Percentiles rank a stretch among this genome's conserved stretches.
Evolutionary conservation across 1,140 invertebrate species (phyloP).

Genomic region (Anoplophora glabripennis): DNA sequence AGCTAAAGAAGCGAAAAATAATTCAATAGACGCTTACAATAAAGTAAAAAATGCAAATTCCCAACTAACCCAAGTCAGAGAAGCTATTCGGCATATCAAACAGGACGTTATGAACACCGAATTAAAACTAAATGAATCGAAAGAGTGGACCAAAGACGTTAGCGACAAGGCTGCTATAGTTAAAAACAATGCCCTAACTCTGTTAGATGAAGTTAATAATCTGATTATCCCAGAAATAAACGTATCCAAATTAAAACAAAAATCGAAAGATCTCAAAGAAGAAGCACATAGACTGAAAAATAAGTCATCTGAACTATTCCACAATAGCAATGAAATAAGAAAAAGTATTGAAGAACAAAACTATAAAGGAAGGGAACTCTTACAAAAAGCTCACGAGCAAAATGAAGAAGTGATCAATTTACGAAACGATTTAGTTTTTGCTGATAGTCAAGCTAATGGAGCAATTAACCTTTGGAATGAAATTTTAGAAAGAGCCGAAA

Average conservation of each 20-base stretch:
- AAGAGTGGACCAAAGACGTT: constrained; percentile 68
- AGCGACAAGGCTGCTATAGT: constrained; percentile 68
- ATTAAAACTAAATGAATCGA: constrained; percentile 65
- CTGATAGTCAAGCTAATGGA: constrained; percentile 71
- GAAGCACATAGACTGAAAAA: constrained; percentile 48
- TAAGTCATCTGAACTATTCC: constrained; percentile 48
- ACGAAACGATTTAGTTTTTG: constrained; percentile 66
- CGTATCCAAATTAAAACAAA: constrained; percentile 62
- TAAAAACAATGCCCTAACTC: constrained; percentile 74
- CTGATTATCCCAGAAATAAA: constrained; percentile 74
- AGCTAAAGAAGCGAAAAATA: constrained; percentile 78
- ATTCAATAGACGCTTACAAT: constrained; percentile 75
- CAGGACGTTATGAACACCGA: constrained; percentile 59
- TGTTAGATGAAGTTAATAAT: constrained; percentile 73
- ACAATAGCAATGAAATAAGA: constrained; percentile 53
- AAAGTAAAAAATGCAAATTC: constrained; percentile 69
- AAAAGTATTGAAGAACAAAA: constrained; percentile 62
- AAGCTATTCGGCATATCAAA: constrained; percentile 48
- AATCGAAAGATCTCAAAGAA: constrained; percentile 60
- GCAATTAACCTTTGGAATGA: constrained; percentile 81
- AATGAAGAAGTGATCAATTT: constrained; percentile 64
- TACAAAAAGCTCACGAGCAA: constrained; percentile 56
- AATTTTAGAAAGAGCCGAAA: constrained; percentile 81
- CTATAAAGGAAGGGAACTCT: constrained; percentile 51
- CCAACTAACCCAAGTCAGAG: background rate